Conservation (phyloP, 2,888 invertebrate genomes). For the Andrena minutula region DNA sequence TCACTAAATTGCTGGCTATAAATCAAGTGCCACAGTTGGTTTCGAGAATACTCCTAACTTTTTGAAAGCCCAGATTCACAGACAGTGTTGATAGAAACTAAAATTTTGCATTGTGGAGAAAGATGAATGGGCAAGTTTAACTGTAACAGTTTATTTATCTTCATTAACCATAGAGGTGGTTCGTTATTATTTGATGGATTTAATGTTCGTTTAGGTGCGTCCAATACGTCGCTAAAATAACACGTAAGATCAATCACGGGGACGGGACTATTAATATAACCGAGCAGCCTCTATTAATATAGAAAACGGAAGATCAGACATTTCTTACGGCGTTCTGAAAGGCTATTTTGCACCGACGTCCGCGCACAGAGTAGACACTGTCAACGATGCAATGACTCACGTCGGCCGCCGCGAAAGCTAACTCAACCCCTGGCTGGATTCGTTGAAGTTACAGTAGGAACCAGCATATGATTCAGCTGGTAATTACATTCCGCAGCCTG, state of each 20-base stretch:
- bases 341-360: slow-evolving; percentile 42
- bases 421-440: slow-evolving; percentile 45
- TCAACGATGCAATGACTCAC: slow-evolving; percentile 77
- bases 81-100: no score
- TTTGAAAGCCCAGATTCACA: no score
- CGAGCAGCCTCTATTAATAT: slow-evolving; percentile 53
- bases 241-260: slow-evolving; percentile 46
- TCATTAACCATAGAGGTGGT: not conserved
- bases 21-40: no score
- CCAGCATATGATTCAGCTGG: slow-evolving; percentile 66
- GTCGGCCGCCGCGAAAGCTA: slow-evolving; percentile 32
- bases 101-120: no score
- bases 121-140: not conserved
- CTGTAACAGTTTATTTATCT: not conserved
- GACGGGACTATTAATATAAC: slow-evolving; percentile 49
- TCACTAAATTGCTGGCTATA: not conserved
- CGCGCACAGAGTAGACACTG: slow-evolving; percentile 60
- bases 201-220: not conserved
- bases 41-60: no score
- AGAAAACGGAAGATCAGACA: slow-evolving; percentile 46
- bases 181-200: slow-evolving; percentile 26
- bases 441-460: slow-evolving; percentile 45
- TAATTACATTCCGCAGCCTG: slow-evolving; percentile 65
- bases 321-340: slow-evolving; percentile 43
- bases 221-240: slow-evolving; percentile 40